Percentiles rank a stretch among this genome's conserved stretches.
phyloP scores from a whole-genome alignment of 2,113 vertebrate genomes.

The Balaeniceps rex region DNA sequence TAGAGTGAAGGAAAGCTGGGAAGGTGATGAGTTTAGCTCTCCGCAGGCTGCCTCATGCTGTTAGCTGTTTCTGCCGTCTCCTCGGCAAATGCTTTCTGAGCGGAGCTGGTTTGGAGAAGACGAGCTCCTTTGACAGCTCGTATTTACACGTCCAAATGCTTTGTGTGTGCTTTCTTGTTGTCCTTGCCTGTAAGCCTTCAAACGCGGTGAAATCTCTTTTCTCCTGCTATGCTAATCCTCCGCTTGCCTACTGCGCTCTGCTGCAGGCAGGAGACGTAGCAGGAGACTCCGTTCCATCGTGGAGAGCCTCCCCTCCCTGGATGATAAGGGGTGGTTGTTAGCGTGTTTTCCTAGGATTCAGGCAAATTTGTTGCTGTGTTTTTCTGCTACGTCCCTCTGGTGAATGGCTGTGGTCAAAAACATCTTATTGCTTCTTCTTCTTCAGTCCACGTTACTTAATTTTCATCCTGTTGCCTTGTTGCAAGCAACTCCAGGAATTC shows the following conservation, averaged over 20 bases:
- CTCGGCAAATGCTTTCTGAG: not conserved
- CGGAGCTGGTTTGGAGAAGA: not conserved
- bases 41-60: not conserved
- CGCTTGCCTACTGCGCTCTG: accelerated
- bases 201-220: not conserved
- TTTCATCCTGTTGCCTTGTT: not conserved
- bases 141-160: not conserved
- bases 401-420: not conserved
- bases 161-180: accelerated
- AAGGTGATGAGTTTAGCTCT: not conserved
- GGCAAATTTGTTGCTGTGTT: not conserved
- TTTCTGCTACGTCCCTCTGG: not conserved
- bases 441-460: not conserved
- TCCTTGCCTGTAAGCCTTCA: not conserved
- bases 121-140: not conserved
- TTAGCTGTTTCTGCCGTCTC: not conserved
- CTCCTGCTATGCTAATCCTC: not conserved
- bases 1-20: not conserved
- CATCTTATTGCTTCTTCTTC: not conserved
- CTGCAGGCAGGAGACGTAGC: not conserved
- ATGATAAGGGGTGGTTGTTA: not conserved
- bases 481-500: not conserved
- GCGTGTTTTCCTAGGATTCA: accelerated
- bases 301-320: not conserved
- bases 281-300: accelerated